Evolutionary conservation across 1,140 invertebrate genomes (phyloP).

Genomic region (Pachypsylla venusta): DNA sequence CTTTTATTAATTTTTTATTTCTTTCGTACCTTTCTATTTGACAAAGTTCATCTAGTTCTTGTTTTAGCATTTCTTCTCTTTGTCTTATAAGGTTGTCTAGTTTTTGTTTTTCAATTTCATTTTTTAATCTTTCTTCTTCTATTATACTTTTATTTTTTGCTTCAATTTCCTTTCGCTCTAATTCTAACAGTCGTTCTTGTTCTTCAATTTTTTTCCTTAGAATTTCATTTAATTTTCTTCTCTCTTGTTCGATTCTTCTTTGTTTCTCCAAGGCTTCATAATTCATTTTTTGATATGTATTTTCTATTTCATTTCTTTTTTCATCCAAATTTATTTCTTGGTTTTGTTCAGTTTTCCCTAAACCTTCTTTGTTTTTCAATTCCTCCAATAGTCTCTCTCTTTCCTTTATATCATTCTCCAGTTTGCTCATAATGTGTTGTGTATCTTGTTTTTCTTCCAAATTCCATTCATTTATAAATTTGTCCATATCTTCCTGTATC

Average conservation of each 20-base stretch:
- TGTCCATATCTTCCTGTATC: not conserved
- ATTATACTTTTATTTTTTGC: not conserved
- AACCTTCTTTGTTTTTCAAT: not conserved
- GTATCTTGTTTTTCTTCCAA: not conserved
- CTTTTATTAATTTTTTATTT: not conserved
- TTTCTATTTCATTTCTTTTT: not conserved
- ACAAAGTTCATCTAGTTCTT: not conserved
- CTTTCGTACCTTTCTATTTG: slow-evolving; percentile 1
- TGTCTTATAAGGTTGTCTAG: not conserved
- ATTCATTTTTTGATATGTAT: not conserved
- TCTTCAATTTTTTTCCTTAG: not conserved
- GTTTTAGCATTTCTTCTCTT: not conserved
- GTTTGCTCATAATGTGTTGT: not conserved
- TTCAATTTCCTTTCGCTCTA: slow-evolving; percentile 5
- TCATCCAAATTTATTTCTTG: not conserved
- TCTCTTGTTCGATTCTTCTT: not conserved
- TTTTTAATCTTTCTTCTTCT: not conserved
- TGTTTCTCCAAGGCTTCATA: slow-evolving; percentile 6
- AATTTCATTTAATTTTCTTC: not conserved
- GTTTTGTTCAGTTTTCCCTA: not conserved
- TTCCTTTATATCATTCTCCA: not conserved
- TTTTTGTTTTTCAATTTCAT: not conserved
- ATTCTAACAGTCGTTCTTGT: not conserved
- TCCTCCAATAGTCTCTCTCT: not conserved
- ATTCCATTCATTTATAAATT: not conserved